phyloP scores from a whole-genome alignment of 2,113 vertebrate species.

The Eurypyga helias region DNA sequence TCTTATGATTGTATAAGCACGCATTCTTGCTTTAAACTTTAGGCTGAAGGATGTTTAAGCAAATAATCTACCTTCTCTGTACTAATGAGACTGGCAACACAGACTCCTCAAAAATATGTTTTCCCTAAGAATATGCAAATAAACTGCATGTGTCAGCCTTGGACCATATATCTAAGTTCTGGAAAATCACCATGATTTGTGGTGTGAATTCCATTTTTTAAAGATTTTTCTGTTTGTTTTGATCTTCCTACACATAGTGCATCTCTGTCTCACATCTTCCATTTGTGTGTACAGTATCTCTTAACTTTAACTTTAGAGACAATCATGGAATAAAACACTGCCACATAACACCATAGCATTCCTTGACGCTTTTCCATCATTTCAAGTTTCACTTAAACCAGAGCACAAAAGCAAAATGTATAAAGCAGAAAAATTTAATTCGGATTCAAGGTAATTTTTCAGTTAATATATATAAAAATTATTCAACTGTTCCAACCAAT shows the following conservation, averaged over 20 bases:
- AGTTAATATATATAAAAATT: background rate
- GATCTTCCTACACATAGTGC: background rate
- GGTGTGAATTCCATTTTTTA: background rate
- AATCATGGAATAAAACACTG: background rate
- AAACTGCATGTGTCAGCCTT: background rate
- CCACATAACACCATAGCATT: background rate
- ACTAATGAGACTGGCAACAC: background rate
- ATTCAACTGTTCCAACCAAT: background rate
- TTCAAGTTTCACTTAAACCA: background rate
- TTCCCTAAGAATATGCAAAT: background rate
- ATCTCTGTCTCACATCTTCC: background rate
- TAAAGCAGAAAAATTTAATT: background rate
- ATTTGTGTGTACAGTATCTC: background rate
- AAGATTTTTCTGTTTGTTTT: background rate
- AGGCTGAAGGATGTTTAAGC: background rate
- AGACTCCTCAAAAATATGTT: fast-evolving
- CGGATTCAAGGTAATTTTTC: background rate
- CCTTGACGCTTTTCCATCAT: background rate
- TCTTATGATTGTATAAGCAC: background rate
- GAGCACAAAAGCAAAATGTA: background rate
- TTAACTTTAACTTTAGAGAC: background rate
- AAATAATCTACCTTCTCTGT: background rate
- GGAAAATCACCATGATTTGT: background rate
- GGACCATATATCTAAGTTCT: background rate
- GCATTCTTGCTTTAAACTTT: background rate